A percentile compares a stretch with the other conserved stretches of the same genome.
These are phyloP conservation scores for Loripinus fragilis DNA, from an alignment of 2,888 invertebrate genomes.

Conservation along the genomic window DNA sequence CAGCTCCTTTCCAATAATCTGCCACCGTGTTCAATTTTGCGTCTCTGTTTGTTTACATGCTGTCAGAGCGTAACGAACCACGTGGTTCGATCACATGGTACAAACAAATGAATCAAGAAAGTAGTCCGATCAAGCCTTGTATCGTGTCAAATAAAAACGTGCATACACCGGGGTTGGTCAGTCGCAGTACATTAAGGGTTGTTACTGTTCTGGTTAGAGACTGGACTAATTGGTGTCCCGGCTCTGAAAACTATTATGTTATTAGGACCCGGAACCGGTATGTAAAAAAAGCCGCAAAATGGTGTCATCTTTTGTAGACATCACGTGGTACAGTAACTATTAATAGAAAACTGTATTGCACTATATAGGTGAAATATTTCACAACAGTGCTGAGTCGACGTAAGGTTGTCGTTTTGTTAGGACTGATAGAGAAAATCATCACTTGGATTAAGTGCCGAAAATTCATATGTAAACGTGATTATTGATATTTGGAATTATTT, in stretches of 20 bases:
- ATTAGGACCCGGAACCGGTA: neutral
- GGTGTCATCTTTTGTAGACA: too few relatives aligned
- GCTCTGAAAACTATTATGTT: too few relatives aligned
- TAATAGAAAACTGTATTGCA: neutral
- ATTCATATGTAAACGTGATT: too few relatives aligned
- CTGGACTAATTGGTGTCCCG: neutral
- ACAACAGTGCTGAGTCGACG: conserved; percentile 47
- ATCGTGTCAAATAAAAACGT: too few relatives aligned
- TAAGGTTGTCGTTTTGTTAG: conserved; percentile 18
- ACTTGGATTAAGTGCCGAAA: too few relatives aligned
- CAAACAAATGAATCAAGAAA: conserved; percentile 12
- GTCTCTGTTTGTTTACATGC: conserved; percentile 49
- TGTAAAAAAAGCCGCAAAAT: too few relatives aligned
- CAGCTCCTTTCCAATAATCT: neutral
- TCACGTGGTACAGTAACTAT: conserved; percentile 1
- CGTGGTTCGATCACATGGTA: conserved; percentile 32
- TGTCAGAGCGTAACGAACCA: conserved; percentile 8
- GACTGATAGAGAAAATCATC: too few relatives aligned
- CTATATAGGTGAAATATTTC: conserved; percentile 37
- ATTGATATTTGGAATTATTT: too few relatives aligned
- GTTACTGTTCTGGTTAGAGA: too few relatives aligned
- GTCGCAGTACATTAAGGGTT: too few relatives aligned
- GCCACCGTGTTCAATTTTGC: conserved; percentile 53
- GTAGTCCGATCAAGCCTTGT: neutral
- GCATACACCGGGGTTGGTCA: too few relatives aligned